phyloP scores from a whole-genome alignment of 2,888 invertebrate genomes.

The Coelogynopora nodosa region DNA sequence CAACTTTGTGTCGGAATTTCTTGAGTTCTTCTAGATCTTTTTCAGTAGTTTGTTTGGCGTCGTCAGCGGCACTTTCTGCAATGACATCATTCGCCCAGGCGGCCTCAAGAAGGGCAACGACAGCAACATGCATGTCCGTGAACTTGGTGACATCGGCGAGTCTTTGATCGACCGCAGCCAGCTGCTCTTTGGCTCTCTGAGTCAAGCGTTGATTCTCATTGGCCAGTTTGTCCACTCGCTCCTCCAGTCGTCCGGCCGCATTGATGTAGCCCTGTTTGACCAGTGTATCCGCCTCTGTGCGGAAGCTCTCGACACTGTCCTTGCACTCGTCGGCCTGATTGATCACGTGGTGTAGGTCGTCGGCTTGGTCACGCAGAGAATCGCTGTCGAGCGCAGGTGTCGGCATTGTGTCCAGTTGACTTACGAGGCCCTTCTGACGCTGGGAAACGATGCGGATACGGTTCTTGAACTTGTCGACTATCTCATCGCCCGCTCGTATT shows the following conservation, averaged over 20 bases:
- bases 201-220: slow-evolving; percentile 35
- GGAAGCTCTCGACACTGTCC: slow-evolving; percentile 36
- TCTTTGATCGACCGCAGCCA: slow-evolving; percentile 15
- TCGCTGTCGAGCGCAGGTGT: slow-evolving; percentile 41
- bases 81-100: slow-evolving; percentile 34
- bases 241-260: slow-evolving; percentile 36
- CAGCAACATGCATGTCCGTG: background rate
- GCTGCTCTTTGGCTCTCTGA: slow-evolving; percentile 22
- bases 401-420: slow-evolving; percentile 44
- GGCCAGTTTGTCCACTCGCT: slow-evolving; percentile 35
- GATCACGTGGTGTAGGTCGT: slow-evolving; percentile 30
- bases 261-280: slow-evolving; percentile 37
- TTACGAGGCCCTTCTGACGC: slow-evolving; percentile 35
- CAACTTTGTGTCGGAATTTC: slow-evolving; percentile 8
- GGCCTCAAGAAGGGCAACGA: background rate
- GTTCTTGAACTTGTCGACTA: slow-evolving; percentile 37
- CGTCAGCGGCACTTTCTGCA: slow-evolving; percentile 9
- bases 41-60: slow-evolving; percentile 9
- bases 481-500: background rate
- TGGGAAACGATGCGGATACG: slow-evolving; percentile 35
- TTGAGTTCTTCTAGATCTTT: slow-evolving; percentile 10
- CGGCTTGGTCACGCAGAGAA: slow-evolving; percentile 43
- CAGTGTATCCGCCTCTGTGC: slow-evolving; percentile 26
- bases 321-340: slow-evolving; percentile 37
- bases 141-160: slow-evolving; percentile 35